Evolutionary conservation across 2,797 vertebrate genomes (phyloP).

Genomic region (Paratrypauchen microcephalus): DNA sequence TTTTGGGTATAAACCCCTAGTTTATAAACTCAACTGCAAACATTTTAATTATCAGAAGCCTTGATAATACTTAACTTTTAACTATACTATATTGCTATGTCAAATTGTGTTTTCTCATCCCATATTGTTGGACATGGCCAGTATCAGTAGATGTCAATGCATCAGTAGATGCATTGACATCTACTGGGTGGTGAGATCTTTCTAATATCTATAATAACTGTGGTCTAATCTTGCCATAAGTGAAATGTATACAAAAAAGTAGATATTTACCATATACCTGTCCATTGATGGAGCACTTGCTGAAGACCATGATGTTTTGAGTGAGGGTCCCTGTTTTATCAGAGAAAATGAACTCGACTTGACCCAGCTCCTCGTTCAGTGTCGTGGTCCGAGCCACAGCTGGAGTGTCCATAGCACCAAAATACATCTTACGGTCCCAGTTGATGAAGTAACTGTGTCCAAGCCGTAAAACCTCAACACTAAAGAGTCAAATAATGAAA

Average conservation of each 20-base stretch:
- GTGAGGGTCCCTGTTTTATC: slow-evolving; percentile 95
- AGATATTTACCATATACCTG: slow-evolving; percentile 79
- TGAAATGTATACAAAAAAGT: neutral
- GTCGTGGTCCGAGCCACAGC: slow-evolving; percentile 92
- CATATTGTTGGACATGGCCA: too few relatives aligned
- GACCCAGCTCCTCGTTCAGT: slow-evolving; percentile 91
- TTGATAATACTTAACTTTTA: too few relatives aligned
- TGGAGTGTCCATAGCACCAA: slow-evolving; percentile 68
- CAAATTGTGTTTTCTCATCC: too few relatives aligned
- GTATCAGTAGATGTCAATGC: too few relatives aligned
- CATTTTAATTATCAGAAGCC: too few relatives aligned
- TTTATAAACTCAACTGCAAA: too few relatives aligned
- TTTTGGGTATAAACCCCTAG: too few relatives aligned
- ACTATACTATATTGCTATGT: too few relatives aligned
- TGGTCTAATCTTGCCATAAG: neutral
- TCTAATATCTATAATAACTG: too few relatives aligned
- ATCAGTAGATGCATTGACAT: too few relatives aligned
- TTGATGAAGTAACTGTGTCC: slow-evolving; percentile 95
- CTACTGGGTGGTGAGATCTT: too few relatives aligned
- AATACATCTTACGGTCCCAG: slow-evolving; percentile 92
- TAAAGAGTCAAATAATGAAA: slow-evolving; percentile 44
- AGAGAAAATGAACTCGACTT: slow-evolving; percentile 91
- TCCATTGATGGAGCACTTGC: slow-evolving; percentile 88
- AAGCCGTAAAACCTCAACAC: slow-evolving; percentile 90
- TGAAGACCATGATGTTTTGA: slow-evolving; percentile 95